Percentiles rank a stretch among this genome's conserved stretches.
phyloP scores from a whole-genome alignment of 2,888 invertebrate genomes.

The Pyrochroa serraticornis region DNA sequence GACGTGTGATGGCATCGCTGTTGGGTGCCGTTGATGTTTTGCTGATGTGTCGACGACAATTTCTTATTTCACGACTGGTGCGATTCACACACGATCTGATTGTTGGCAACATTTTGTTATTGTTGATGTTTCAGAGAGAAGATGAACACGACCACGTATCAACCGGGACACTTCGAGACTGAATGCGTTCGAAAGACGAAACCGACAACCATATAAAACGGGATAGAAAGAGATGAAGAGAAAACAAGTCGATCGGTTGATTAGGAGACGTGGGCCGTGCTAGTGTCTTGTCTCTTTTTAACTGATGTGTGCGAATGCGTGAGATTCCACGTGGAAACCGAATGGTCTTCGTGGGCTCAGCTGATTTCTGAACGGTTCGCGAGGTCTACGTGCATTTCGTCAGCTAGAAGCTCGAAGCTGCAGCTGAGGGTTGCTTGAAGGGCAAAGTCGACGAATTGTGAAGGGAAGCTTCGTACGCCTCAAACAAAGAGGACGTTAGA shows the following conservation, averaged over 20 bases:
- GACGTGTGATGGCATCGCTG: conserved; percentile 65
- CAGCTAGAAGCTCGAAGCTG: too few relatives aligned
- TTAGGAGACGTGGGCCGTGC: conserved; percentile 4
- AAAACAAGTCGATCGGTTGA: conserved; percentile 44
- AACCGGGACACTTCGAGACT: conserved; percentile 3
- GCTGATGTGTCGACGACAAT: conserved; percentile 59
- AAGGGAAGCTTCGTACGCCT: too few relatives aligned
- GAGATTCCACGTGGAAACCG: conserved; percentile 2
- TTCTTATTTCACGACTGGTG: conserved; percentile 46
- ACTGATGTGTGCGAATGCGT: conserved; percentile 9
- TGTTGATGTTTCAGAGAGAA: neutral
- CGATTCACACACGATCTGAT: conserved; percentile 40
- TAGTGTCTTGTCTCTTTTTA: conserved; percentile 9
- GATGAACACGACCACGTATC: neutral
- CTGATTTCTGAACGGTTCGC: too few relatives aligned
- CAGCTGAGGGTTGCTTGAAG: too few relatives aligned
- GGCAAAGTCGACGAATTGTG: too few relatives aligned
- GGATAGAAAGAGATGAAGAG: conserved; percentile 46
- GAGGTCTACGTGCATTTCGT: conserved; percentile 5
- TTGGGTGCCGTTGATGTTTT: conserved; percentile 67
- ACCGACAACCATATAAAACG: conserved; percentile 45
- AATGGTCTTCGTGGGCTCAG: neutral
- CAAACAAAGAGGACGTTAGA: too few relatives aligned
- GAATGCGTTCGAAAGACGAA: conserved; percentile 28
- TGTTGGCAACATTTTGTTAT: conserved; percentile 40